phyloP scores from a whole-genome alignment of 2,888 invertebrate genomes.

The Psylliodes chrysocephalus region DNA sequence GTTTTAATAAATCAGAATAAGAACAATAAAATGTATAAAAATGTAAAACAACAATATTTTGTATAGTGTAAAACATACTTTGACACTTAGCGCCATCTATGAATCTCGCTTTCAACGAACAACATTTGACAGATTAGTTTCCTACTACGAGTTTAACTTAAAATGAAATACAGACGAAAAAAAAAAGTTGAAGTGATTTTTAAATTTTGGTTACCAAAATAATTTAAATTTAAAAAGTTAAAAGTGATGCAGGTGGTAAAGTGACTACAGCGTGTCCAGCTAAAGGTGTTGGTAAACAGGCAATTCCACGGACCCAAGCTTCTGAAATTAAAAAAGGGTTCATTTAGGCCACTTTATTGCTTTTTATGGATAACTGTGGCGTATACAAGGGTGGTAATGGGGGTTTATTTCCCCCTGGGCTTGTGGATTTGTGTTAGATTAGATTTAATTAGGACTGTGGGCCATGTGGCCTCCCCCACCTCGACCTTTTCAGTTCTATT shows the following conservation, averaged over 20 bases:
- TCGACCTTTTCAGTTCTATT: too few species aligned
- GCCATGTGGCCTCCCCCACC: too few species aligned
- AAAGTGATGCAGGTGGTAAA: conserved; percentile 61
- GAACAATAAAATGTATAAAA: conserved; percentile 28
- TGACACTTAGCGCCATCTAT: conserved; percentile 37
- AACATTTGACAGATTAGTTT: conserved; percentile 4
- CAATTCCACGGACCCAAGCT: conserved; percentile 72
- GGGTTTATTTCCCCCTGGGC: too few species aligned
- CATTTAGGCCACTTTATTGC: too few species aligned
- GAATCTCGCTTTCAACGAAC: neutral
- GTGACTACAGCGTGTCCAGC: conserved; percentile 69
- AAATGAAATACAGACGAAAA: neutral
- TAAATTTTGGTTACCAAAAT: neutral
- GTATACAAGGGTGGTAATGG: too few species aligned
- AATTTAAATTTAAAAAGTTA: conserved; percentile 38
- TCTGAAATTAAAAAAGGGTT: conserved; percentile 51
- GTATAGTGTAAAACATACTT: conserved; percentile 37
- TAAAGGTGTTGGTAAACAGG: conserved; percentile 71
- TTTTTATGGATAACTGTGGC: too few species aligned
- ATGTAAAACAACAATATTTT: conserved; percentile 21
- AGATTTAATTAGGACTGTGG: too few species aligned
- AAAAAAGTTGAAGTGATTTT: neutral
- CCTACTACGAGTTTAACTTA: neutral
- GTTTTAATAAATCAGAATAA: conserved; percentile 19
- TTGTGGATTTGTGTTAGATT: too few species aligned